A percentile compares a stretch with the other conserved stretches of the same genome.
Conservation (phyloP, 2,113 vertebrate genomes). For the Chinchilla lanigera region DNA sequence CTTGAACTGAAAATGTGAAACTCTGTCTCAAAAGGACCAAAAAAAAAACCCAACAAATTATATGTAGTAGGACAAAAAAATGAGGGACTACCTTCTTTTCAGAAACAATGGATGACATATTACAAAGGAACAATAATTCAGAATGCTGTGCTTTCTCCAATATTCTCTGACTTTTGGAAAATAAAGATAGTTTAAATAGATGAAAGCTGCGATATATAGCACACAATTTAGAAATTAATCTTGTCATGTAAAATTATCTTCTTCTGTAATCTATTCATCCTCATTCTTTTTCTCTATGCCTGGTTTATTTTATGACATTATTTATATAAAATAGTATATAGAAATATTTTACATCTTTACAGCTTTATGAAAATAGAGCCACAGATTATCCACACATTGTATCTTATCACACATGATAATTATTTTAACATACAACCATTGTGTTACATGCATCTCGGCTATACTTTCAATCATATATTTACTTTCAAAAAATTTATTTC, state of each 20-base stretch:
- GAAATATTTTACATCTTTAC: too few species aligned
- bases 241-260: not conserved
- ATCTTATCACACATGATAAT: not conserved
- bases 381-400: not conserved
- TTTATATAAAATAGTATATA: not conserved
- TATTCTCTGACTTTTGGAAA: not conserved
- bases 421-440: not conserved
- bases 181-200: not conserved
- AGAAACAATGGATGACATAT: not conserved
- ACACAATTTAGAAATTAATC: not conserved
- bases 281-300: not conserved
- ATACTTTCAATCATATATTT: not conserved
- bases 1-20: too few species aligned
- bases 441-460: not conserved
- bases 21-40: too few species aligned
- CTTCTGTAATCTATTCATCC: not conserved
- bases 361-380: not conserved
- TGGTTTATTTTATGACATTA: not conserved
- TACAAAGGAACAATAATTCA: not conserved
- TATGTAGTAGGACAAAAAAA: not conserved
- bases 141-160: not conserved
- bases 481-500: not conserved
- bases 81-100: not conserved
- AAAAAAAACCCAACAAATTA: not conserved
- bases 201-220: not conserved